Base-by-base conservation (phyloP, 2,797 vertebrate genomes). In the Liparis tanakae region DNA sequence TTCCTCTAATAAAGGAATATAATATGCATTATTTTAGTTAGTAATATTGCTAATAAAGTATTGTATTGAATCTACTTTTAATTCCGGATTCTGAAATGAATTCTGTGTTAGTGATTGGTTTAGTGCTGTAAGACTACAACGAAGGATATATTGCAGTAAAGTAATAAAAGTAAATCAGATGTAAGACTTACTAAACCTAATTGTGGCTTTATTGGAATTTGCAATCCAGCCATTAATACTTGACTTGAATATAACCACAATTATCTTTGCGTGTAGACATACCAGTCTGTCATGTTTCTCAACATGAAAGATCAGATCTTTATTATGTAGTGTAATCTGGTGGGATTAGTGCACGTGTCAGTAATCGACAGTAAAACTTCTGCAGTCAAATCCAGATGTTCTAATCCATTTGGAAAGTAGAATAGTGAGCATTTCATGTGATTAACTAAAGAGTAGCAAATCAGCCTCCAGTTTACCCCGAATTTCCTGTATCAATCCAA, bases 271-370 rank as follows among this genome's bases (percentile, higher is more conserved):
- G 50, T 66, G 20, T 54, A 61, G 58, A 36, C 20, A 10, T 6
- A 50, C 9, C 20, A 2, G 10, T 50, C 37, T 70, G 22, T 75
- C 34, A 15, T 10, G 62, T 46, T 36, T 76, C 14, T 67, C 3
- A 67, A 63, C 2, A 14, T 76, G 50, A 76, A 76, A 64, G 17
- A 72, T 80, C 64, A 67, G 46, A 61, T 62, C 12, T 44, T 72
- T 30, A 22, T 79, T 67, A 39, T 51, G 39, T 66, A 58, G 54
- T 75, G 63, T 72, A 67, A 79, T 76, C 66, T 44, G 44, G 9
- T 68, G 34, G 76, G 71, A 72, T 85, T 78, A 73, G 58, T 37
- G 17, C 34, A 72, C 2, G 54, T 80, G 77, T 67, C 59, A 56
- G 50, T 78, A 64, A 76, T 80, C 69, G 65, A 65, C 7, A 0